A percentile compares a stretch with the other conserved stretches of the same genome.
These are phyloP conservation scores for Astyanax mexicanus DNA, from an alignment of 2,797 vertebrate genomes.

Conservation along the genomic window DNA sequence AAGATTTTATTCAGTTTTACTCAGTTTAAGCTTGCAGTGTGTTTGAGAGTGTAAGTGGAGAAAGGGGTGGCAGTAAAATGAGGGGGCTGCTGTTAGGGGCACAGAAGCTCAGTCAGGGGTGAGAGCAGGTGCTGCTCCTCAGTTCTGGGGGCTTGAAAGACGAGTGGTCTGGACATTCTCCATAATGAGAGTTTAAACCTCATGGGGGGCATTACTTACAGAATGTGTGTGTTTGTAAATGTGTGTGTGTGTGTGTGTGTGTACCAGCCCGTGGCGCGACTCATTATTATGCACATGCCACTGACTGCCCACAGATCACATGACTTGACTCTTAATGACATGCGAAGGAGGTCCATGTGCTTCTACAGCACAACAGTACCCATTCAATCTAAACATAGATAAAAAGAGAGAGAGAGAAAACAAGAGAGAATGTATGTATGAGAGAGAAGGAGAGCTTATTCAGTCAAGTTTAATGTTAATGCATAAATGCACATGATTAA, in stretches of 20 bases:
- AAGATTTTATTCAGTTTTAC: conserved; percentile 11
- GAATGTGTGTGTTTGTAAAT: conserved; percentile 13
- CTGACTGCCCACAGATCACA: conserved; percentile 43
- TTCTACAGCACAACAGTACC: conserved; percentile 13
- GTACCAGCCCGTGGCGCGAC: conserved; percentile 22
- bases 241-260: conserved; percentile 14
- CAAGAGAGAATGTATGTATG: not conserved
- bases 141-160: conserved; percentile 25
- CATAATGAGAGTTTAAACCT: conserved; percentile 26
- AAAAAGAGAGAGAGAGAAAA: not conserved
- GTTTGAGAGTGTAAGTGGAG: not conserved
- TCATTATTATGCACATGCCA: conserved; percentile 40
- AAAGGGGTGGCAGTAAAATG: conserved; percentile 14
- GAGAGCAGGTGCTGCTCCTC: conserved; percentile 45
- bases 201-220: not conserved
- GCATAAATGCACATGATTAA: too few species aligned
- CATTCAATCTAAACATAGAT: conserved; percentile 22
- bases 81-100: not conserved
- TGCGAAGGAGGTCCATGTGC: conserved; percentile 13
- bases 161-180: conserved; percentile 10
- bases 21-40: conserved; percentile 17
- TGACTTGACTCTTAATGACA: conserved; percentile 44
- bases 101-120: conserved; percentile 43
- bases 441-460: not conserved
- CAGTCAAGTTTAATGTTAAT: too few species aligned